phyloP scores from a whole-genome alignment of 2,113 vertebrate species.

The Bucco capensis region DNA sequence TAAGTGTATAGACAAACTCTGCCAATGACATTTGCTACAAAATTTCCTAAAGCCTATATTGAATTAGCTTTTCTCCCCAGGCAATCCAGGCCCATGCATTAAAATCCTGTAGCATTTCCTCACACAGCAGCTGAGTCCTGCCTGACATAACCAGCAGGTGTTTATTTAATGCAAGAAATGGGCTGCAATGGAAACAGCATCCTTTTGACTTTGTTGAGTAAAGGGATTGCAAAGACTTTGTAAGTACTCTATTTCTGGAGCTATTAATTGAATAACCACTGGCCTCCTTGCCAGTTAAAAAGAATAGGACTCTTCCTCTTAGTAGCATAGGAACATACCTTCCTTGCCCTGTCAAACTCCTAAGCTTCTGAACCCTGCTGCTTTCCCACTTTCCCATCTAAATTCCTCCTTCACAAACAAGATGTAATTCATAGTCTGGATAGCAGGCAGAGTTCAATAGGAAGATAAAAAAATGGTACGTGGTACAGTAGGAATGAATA shows the following conservation, averaged over 20 bases:
- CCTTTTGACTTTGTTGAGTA: neutral
- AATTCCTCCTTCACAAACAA: neutral
- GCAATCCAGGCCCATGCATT: neutral
- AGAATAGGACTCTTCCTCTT: neutral
- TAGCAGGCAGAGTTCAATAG: neutral
- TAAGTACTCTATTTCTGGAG: neutral
- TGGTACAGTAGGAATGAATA: neutral
- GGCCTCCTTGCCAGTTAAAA: neutral
- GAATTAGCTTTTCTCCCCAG: neutral
- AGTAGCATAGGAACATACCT: neutral
- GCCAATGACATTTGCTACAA: neutral
- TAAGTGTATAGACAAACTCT: neutral
- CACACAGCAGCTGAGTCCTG: neutral
- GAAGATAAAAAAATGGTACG: neutral
- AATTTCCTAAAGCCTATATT: neutral
- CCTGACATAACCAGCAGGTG: neutral
- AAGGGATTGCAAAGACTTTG: neutral
- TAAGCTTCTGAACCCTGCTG: neutral
- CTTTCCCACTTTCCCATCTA: neutral
- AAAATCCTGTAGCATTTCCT: conserved; percentile 13
- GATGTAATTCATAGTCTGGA: neutral
- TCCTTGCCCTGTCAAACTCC: neutral
- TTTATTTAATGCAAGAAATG: neutral
- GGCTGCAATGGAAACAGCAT: neutral
- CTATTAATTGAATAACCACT: neutral